Evolutionary conservation across 2,113 vertebrate genomes (phyloP), one percentile per base, ranked within the genome.

Genomic region (Nycticryphes semicollaris): DNA sequence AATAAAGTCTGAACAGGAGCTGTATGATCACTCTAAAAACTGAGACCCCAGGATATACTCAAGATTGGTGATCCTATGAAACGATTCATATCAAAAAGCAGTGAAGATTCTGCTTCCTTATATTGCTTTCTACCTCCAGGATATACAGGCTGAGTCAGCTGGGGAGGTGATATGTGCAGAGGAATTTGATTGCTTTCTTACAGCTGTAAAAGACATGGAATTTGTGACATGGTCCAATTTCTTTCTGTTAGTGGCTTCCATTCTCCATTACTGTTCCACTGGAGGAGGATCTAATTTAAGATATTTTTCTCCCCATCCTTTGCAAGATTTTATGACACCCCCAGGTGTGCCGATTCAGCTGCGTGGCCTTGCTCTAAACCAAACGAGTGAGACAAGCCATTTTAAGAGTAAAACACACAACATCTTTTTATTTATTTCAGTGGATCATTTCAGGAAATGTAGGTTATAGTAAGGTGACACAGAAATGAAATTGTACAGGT

Each of bases 231-330:
- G 20, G 73, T 69, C 64, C 47, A 74, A 74, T 74, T 93, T 84
- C 39, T 93, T 87, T 69, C 74, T 59, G 31, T 90, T 90, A 92
- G 76, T 87, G 72, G 18, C 37, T 90, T 93, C 76, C 64, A 67
- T 67, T 93, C 83, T 84, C 86, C 45, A 33, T 74, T 89, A 84
- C 67, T 0, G 7, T 84, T 89, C 28, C 22, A 77, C 60, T 43
- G 39, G 33, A 92, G 47, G 35, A 94, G 68, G 59, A 90, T 90
- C 79, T 87, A 89, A 89, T 94, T 92, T 90, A 88, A 86, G 31
- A 48, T 86, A 90, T 87, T 92, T 96, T 87, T 11, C 30, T 90
- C 35, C 15, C 19, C 28, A 76, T 73, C 10, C 21, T 78, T 86
- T 93, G 28, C 54, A 92, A 77, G 50, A n/a, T 63, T 89, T 94